Conservation (phyloP, 92 coral and sea anemone genomes). For the Diadumene lineata region DNA sequence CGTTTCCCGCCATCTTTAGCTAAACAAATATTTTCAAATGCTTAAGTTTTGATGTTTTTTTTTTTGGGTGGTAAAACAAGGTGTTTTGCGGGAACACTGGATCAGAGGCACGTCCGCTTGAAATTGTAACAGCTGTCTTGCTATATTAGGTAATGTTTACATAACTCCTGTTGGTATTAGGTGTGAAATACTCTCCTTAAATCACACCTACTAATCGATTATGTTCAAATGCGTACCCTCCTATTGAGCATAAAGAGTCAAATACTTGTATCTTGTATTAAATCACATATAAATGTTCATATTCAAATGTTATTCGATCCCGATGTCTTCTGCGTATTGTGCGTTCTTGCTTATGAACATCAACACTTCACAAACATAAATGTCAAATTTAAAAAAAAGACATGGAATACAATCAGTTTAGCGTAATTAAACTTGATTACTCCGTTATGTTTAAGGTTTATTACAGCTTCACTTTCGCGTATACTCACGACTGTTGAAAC, state of each 20-base stretch:
- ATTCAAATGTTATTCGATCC: too few relatives aligned
- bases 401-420: too few relatives aligned
- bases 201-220: not conserved
- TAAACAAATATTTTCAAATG: slow-evolving; percentile 4
- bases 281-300: too few relatives aligned
- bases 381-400: too few relatives aligned
- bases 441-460: too few relatives aligned
- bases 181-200: slow-evolving; percentile 6
- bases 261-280: not conserved
- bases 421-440: too few relatives aligned
- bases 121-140: not conserved
- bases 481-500: too few relatives aligned
- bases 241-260: too few relatives aligned
- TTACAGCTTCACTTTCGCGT: too few relatives aligned
- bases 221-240: not conserved
- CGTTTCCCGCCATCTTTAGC: not conserved
- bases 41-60: not conserved
- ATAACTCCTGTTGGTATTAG: not conserved
- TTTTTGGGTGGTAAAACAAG: not conserved
- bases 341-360: too few relatives aligned
- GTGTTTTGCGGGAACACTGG: not conserved
- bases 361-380: too few relatives aligned
- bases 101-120: slow-evolving; percentile 1
- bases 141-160: not conserved
- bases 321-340: too few relatives aligned